Percentiles rank a stretch among this genome's conserved stretches.
Conservation (phyloP, 2,888 invertebrate species). For the Leptura quadrifasciata region DNA sequence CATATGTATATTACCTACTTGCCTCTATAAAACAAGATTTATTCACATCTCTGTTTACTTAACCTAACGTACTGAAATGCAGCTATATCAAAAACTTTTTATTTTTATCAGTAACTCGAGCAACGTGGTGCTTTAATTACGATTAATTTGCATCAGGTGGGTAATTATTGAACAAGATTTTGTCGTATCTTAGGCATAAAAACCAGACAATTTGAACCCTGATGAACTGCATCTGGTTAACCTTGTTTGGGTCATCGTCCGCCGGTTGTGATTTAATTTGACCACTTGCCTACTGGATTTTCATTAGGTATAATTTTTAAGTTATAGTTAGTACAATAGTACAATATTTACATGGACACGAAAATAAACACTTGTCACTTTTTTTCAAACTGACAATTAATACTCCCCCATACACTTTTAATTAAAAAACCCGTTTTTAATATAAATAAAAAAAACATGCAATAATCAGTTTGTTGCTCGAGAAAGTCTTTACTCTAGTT, state of each 20-base stretch:
- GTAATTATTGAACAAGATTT: background rate
- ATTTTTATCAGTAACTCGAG: background rate
- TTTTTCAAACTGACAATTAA: background rate
- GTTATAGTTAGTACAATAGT: background rate
- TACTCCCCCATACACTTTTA: background rate
- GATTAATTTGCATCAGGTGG: background rate
- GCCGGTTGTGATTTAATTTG: conserved; percentile 42
- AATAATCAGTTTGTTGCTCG: conserved; percentile 21
- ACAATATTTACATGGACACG: background rate
- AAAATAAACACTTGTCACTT: conserved; percentile 3
- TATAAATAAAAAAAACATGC: background rate
- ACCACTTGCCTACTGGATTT: conserved; percentile 13
- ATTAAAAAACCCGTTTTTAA: background rate
- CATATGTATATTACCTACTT: too few species aligned
- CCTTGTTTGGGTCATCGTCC: conserved; percentile 62
- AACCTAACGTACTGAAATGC: too few species aligned
- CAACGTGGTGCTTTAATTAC: background rate
- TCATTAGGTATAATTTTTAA: background rate
- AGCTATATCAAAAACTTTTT: background rate
- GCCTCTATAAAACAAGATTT: too few species aligned
- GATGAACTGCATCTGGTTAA: conserved; percentile 60
- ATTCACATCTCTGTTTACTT: too few species aligned
- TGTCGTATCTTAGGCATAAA: background rate
- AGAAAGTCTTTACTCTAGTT: conserved; percentile 52
- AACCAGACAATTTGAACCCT: background rate